Conservation (phyloP, 2,797 vertebrate genomes). For the Sebastes hopkinsi region DNA sequence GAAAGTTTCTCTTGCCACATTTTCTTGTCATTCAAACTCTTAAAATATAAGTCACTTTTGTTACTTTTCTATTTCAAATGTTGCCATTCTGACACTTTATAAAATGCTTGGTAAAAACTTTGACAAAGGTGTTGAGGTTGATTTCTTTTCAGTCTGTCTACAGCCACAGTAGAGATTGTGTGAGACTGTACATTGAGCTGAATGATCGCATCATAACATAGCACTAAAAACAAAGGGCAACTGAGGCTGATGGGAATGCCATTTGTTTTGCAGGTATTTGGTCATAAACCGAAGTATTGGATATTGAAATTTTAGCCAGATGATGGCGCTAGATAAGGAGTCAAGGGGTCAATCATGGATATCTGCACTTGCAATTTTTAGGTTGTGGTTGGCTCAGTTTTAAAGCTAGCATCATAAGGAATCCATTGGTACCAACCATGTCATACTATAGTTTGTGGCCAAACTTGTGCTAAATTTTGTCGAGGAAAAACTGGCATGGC, state of each 20-base stretch:
- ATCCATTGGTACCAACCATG: too few species aligned
- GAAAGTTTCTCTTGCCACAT: constrained; percentile 12
- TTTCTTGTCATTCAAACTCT: constrained; percentile 26
- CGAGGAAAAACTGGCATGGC: too few species aligned
- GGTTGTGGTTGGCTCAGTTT: too few species aligned
- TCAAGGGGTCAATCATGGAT: not conserved
- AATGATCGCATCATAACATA: not conserved
- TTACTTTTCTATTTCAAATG: not conserved
- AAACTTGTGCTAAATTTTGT: too few species aligned
- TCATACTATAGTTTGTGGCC: too few species aligned
- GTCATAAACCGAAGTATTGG: not conserved
- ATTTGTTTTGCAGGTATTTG: not conserved
- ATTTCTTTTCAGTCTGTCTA: not conserved
- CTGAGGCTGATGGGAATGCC: not conserved
- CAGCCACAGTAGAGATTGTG: not conserved
- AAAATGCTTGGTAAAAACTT: not conserved
- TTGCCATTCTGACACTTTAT: not conserved
- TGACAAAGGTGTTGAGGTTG: not conserved
- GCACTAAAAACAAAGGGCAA: not conserved
- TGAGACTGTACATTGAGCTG: not conserved
- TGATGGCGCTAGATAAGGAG: not conserved
- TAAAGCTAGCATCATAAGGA: too few species aligned
- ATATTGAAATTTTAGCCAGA: not conserved
- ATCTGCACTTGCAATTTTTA: not conserved
- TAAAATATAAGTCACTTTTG: not conserved